Base-by-base conservation (phyloP, 64 coral and sea anemone species). In the Catalaphyllia jardinei region DNA sequence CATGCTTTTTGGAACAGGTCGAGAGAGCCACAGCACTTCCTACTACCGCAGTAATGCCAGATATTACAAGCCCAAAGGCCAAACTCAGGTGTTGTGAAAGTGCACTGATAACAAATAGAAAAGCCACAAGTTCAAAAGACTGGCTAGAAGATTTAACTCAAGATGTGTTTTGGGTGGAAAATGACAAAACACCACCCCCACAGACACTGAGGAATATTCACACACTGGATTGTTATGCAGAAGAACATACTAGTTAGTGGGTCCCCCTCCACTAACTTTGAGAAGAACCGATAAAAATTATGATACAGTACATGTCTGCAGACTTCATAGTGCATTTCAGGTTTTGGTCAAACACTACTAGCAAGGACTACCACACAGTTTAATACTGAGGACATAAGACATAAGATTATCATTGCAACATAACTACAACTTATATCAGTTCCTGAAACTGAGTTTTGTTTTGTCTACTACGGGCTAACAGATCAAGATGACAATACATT, bases 131-230 rank as follows among this genome's bases (percentile, higher is more conserved):
- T 28, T 69, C 60, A 67, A 67, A 50, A 72, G 71, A 91, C 24
- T 91, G 78, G 89, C 72, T 76, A 1, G 22, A 75, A 33, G 25
- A 91, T 28, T 83, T 83, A 73, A 74, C 50, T 30, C 64, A 75
- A n/a, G 78, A 91, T 31, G 62, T n/a, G 7, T 91, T 59, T 49
- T 74, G 88, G 77, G 29, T 90, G 20, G 33, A 24, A 83, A 62
- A 16, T 49, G 31, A 24, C 25, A 64, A 65, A 28, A 69, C 31
- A 72, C 62, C 27, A 73, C 28, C 20, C 52, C 0, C 14, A 29
- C 9, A 5, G n/a, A 79, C 74, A 80, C n/a, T n/a, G 71, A 35
- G 33, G 15, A 22, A 11, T 46, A 62, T 35, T 35, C 27, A 83
- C 30, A 24, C 17, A 62, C 60, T 85, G 15, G 20, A 22, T 69